These are phyloP conservation scores for Heterohyrax brucei DNA, from an alignment of 2,797 vertebrate species.

Conservation along the genomic window DNA sequence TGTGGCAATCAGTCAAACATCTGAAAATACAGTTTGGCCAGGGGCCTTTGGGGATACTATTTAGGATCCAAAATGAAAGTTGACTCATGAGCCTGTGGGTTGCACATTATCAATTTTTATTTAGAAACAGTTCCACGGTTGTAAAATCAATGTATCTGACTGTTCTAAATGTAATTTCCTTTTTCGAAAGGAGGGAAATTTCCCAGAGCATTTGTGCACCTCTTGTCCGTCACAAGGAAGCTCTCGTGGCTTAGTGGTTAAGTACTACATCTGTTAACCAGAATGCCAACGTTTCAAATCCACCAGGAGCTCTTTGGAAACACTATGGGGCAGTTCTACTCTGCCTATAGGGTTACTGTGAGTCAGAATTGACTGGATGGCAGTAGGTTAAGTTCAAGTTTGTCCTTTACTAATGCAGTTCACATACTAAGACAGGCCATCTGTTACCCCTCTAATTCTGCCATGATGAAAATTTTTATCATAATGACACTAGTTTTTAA, in stretches of 20 bases:
- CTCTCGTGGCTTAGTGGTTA: too few relatives aligned
- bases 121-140: conserved; percentile 58
- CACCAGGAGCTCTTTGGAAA: too few relatives aligned
- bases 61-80: conserved; percentile 66
- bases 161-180: conserved; percentile 26
- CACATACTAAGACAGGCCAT: conserved; percentile 57
- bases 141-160: conserved; percentile 62
- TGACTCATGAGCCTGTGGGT: conserved; percentile 47
- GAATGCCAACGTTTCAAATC: too few relatives aligned
- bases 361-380: too few relatives aligned
- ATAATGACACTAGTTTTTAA: conserved; percentile 57
- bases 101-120: conserved; percentile 57
- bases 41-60: not conserved
- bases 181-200: conserved; percentile 20
- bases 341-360: too few relatives aligned
- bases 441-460: conserved; percentile 31
- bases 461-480: conserved; percentile 71
- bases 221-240: not conserved
- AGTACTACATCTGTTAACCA: too few relatives aligned
- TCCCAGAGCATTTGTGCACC: conserved; percentile 16
- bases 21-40: conserved; percentile 51
- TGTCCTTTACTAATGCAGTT: conserved; percentile 61
- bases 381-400: too few relatives aligned
- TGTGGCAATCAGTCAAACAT: not conserved
- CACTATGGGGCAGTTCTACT: too few relatives aligned